A percentile compares a stretch with the other conserved stretches of the same genome.
Evolutionary conservation across 2,888 invertebrate genomes (phyloP).

Genomic region (Drosophila rellima): DNA sequence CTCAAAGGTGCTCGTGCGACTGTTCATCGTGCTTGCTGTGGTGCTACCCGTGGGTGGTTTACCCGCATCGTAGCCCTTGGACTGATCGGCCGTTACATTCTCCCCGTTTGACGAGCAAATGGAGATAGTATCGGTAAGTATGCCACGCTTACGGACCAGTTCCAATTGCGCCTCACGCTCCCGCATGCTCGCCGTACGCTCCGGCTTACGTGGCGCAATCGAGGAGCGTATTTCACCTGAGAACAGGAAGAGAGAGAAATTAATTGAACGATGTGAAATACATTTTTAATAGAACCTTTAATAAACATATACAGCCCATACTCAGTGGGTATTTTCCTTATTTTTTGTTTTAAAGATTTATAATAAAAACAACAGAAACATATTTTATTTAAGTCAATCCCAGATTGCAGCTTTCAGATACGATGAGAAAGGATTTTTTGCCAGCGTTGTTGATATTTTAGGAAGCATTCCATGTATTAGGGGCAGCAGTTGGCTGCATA

Average conservation of each 20-base stretch:
- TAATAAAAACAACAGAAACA: no score
- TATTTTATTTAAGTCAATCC: no score
- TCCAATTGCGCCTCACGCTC: constrained; percentile 91
- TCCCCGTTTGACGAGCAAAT: constrained; percentile 86
- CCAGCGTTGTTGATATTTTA: neutral
- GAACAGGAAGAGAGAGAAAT: neutral
- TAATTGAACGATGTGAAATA: neutral
- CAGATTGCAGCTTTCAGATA: no score
- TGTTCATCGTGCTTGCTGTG: constrained; percentile 42
- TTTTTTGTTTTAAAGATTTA: no score
- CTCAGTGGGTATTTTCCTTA: no score
- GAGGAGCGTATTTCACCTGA: constrained; percentile 93
- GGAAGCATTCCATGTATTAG: constrained; percentile 1
- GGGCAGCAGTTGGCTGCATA: constrained; percentile 25
- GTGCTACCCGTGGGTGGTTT: constrained; percentile 34
- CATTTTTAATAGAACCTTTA: no score
- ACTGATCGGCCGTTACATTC: constrained; percentile 77
- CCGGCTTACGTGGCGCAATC: constrained; percentile 93
- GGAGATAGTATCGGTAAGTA: constrained; percentile 85
- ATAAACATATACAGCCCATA: no score
- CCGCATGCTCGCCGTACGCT: constrained; percentile 94
- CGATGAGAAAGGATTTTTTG: neutral
- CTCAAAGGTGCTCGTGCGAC: constrained; percentile 84
- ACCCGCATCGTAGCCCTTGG: constrained; percentile 47
- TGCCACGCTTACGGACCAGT: constrained; percentile 86